phyloP scores from a whole-genome alignment of 2,888 invertebrate genomes.

The Nebria brevicollis region DNA sequence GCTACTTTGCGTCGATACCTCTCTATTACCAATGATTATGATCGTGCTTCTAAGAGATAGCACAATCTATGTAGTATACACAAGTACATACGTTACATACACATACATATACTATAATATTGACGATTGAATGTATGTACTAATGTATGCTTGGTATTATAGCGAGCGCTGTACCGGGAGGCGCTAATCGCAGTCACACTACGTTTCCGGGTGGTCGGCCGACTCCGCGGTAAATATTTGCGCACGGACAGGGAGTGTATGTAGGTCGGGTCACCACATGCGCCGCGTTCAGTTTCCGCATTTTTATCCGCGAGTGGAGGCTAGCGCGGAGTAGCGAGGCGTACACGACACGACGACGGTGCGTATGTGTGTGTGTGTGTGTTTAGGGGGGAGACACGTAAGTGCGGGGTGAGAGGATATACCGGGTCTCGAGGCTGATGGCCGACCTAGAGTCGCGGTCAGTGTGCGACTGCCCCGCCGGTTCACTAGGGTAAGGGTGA shows the following conservation, averaged over 20 bases:
- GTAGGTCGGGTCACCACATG: constrained; percentile 46
- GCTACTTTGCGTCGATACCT: not conserved
- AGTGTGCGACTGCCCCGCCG: constrained; percentile 64
- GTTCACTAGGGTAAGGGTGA: constrained; percentile 65
- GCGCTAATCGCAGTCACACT: constrained; percentile 12
- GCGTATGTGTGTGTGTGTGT: constrained; percentile 56
- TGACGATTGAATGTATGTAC: not conserved
- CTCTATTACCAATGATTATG: not conserved
- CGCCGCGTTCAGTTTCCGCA: constrained; percentile 42
- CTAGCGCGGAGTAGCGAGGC: constrained; percentile 28
- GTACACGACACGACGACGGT: constrained; percentile 49
- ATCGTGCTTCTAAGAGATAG: not conserved
- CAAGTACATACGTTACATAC: not conserved
- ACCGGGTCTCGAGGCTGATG: constrained; percentile 46
- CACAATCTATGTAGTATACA: not conserved
- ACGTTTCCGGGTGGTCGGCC: constrained; percentile 21
- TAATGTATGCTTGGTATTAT: not conserved
- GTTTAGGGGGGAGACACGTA: constrained; percentile 51
- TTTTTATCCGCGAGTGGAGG: constrained; percentile 40
- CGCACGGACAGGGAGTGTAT: constrained; percentile 29
- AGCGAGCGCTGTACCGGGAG: not conserved
- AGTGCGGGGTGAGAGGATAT: constrained; percentile 50
- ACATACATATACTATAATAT: not conserved
- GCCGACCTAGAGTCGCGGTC: constrained; percentile 61
- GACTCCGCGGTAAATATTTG: constrained; percentile 23